A percentile compares a stretch with the other conserved stretches of the same genome.
phyloP scores from a whole-genome alignment of 2,113 vertebrate genomes.

The Solenodon paradoxus region DNA sequence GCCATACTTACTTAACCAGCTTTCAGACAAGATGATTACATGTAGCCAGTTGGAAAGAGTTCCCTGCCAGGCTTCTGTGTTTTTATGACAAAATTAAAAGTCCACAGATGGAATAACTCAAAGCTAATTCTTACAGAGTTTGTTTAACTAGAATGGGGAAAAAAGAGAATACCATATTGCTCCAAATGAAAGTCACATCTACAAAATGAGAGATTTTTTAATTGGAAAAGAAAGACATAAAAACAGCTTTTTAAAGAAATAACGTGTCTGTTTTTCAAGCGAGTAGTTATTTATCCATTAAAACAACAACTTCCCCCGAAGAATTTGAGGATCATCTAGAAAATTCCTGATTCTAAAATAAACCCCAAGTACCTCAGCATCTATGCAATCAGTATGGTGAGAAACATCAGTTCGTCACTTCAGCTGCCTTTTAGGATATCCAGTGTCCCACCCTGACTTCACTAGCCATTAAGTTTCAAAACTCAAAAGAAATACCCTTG shows the following conservation, averaged over 20 bases:
- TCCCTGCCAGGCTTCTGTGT: conserved; percentile 87
- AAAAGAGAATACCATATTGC: conserved; percentile 83
- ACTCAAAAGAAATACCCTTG: background rate
- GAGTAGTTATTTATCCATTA: conserved; percentile 62
- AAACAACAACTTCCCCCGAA: conserved; percentile 64
- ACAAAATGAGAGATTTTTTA: conserved; percentile 70
- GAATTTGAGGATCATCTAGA: conserved; percentile 41
- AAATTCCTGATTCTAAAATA: conserved; percentile 21
- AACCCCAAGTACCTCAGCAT: conserved; percentile 6
- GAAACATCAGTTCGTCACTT: background rate
- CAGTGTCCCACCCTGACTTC: background rate
- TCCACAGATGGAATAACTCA: conserved; percentile 89
- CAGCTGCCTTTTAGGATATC: background rate
- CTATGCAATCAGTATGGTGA: background rate
- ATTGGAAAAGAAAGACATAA: conserved; percentile 47
- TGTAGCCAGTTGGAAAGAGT: conserved; percentile 84
- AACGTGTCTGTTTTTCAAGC: conserved; percentile 60
- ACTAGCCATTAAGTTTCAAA: conserved; percentile 12
- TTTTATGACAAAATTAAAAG: conserved; percentile 89
- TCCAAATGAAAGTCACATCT: conserved; percentile 80
- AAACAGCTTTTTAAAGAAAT: conserved; percentile 69
- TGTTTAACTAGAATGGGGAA: conserved; percentile 76
- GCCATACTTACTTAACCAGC: conserved; percentile 86
- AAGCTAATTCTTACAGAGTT: conserved; percentile 88
- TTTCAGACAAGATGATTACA: conserved; percentile 87